These are phyloP conservation scores for Trissolcus basalis DNA, from an alignment of 1,140 invertebrate genomes.

Conservation along the genomic window DNA sequence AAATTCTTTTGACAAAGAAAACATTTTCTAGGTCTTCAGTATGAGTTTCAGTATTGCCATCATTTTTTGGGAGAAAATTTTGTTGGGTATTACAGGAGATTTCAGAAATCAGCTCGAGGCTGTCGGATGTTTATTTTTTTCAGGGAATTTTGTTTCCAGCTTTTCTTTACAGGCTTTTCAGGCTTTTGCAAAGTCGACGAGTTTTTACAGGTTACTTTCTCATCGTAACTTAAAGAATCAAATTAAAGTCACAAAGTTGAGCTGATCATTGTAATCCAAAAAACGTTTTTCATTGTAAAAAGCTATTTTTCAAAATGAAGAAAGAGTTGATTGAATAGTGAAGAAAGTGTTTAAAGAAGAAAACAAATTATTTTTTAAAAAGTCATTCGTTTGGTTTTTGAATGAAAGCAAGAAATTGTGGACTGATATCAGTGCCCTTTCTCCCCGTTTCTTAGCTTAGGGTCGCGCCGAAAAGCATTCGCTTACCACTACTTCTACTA, in stretches of 20 bases:
- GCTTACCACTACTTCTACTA: slow-evolving; percentile 76
- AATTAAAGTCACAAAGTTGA: too few species aligned
- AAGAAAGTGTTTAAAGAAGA: slow-evolving; percentile 37
- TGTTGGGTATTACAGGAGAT: slow-evolving; percentile 64
- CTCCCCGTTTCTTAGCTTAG: slow-evolving; percentile 77
- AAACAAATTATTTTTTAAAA: slow-evolving; percentile 32
- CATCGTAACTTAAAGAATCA: slow-evolving; percentile 54
- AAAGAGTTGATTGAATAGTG: background rate
- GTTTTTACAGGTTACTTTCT: slow-evolving; percentile 66
- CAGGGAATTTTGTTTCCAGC: slow-evolving; percentile 70
- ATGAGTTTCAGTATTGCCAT: slow-evolving; percentile 27
- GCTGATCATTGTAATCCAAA: background rate
- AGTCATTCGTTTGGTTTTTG: slow-evolving; percentile 47
- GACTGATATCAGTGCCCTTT: slow-evolving; percentile 76
- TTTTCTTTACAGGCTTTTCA: slow-evolving; percentile 76
- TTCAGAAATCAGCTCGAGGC: slow-evolving; percentile 64
- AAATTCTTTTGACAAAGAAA: background rate
- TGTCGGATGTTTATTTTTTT: slow-evolving; percentile 62
- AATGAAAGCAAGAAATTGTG: slow-evolving; percentile 67
- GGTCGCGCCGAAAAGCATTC: slow-evolving; percentile 76
- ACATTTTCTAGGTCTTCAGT: slow-evolving; percentile 64
- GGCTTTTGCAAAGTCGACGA: slow-evolving; percentile 69
- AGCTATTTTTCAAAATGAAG: background rate
- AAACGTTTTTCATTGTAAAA: background rate
- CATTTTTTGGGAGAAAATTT: slow-evolving; percentile 36